Evolutionary conservation across 2,113 vertebrate species (phyloP).

Genomic region (Hydrochoerus hydrochaeris): DNA sequence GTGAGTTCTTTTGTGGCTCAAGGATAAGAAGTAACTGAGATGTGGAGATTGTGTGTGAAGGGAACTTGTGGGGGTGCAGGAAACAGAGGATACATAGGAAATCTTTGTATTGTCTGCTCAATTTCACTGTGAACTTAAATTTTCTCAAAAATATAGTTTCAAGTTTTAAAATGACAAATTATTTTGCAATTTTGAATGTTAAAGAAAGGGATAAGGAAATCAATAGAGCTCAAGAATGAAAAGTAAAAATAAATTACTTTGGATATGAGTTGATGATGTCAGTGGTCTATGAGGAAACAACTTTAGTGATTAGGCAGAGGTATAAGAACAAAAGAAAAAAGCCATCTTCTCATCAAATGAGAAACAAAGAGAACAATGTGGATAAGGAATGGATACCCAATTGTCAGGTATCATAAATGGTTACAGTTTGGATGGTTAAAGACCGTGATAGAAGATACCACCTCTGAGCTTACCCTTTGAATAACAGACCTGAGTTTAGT

Average conservation of each 20-base stretch:
- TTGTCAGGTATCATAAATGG: not conserved
- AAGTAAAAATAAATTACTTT: not conserved
- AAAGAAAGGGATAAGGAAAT: not conserved
- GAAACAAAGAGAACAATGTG: not conserved
- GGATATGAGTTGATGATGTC: not conserved
- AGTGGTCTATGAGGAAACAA: not conserved
- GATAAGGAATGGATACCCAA: not conserved
- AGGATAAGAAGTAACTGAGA: not conserved
- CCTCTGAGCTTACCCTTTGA: not conserved
- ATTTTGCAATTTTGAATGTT: constrained; percentile 10
- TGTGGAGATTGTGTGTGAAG: no score
- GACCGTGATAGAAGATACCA: not conserved
- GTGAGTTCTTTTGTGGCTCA: not conserved
- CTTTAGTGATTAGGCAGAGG: not conserved
- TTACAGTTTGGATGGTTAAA: not conserved
- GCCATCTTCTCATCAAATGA: not conserved
- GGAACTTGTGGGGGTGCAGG: no score
- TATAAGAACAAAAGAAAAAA: not conserved
- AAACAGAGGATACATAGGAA: not conserved
- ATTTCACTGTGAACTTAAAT: not conserved
- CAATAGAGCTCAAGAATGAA: not conserved
- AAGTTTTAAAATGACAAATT: not conserved
- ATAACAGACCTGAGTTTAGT: not conserved
- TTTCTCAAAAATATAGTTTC: not conserved
- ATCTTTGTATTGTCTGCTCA: not conserved